Evolutionary conservation across 2,113 vertebrate genomes (phyloP), one percentile per base, ranked within the genome.

Genomic region (Sus scrofa): DNA sequence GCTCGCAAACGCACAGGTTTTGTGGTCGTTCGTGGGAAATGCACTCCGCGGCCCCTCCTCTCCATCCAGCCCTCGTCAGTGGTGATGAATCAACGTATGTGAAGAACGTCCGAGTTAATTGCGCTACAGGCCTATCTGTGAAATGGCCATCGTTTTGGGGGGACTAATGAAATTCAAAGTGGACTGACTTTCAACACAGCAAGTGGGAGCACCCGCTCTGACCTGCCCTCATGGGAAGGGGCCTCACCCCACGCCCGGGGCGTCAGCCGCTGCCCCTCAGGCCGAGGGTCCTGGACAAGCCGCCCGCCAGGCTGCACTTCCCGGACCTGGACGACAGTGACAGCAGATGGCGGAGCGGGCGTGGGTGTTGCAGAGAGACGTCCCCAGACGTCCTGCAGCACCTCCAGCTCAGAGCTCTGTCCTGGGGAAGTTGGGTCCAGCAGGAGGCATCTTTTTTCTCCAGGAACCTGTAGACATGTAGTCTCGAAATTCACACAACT

Each of bases 11-110:
- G 22, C 16, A 15, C 19, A 1, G 11, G 37, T 44, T 26, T 7
- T 39, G 12, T 3, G 5, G 37, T 2, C 11, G 0, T 39, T 24
- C 6, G 1, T 3, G 9, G 16, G 26, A 50, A 7, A 16, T 0
- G 2, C 30, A 30, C 19, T 1, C 1, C 1, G 1, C 3, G 0
- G 2, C 12, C 9, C 7, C 39, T 16, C 0, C 3, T 7, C 62
- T 56, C 6, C 0, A 16, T 9, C 18, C 13, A 2, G 7, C 10
- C 4, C 32, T 39, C 22, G 1, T 62, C 22, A 14, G 52, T 19
- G 52, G 30, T 13, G 22, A 20, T 32, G 19, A 24, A 44, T 34
- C 32, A n/a, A n/a, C 44, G 62, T 14, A 34, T 6, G 2, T 62
- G 20, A 32, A 62, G 63, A 71, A 12, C 12, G 8, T 16, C 32